These are phyloP conservation scores for Falco punctatus DNA, from an alignment of 2,113 vertebrate species.

Conservation along the genomic window DNA sequence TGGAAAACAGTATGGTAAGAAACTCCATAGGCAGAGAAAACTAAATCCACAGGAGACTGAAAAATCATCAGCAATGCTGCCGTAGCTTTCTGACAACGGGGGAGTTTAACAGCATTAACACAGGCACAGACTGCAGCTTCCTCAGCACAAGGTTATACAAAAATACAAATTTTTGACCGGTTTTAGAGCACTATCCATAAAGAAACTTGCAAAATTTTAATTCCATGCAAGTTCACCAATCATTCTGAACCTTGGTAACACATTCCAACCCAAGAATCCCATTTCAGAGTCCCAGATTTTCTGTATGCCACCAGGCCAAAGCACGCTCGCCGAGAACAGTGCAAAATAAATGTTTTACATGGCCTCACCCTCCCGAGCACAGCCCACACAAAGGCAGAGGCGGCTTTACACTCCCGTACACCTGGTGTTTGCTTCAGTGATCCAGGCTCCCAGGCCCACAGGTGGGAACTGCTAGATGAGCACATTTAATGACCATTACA, in stretches of 20 bases:
- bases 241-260: not conserved
- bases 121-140: not conserved
- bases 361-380: rapidly evolving
- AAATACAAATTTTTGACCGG: not conserved
- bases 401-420: rapidly evolving
- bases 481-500: rapidly evolving
- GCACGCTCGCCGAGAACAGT: rapidly evolving
- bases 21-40: not conserved
- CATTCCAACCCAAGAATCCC: not conserved
- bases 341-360: not conserved
- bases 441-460: too few relatives aligned
- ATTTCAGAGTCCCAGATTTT: rapidly evolving
- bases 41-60: not conserved
- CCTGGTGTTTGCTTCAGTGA: rapidly evolving
- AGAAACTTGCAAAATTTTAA: not conserved
- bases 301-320: rapidly evolving
- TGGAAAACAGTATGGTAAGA: not conserved
- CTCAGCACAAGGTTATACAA: not conserved
- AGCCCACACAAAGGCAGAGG: rapidly evolving
- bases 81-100: not conserved
- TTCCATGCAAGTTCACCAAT: too few relatives aligned
- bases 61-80: not conserved
- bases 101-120: not conserved
- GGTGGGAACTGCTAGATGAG: rapidly evolving
- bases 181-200: not conserved